A percentile compares a stretch with the other conserved stretches of the same genome.
Evolutionary conservation across 2,113 vertebrate species (phyloP).

Genomic region (Sinocyclocheilus anophthalmus): DNA sequence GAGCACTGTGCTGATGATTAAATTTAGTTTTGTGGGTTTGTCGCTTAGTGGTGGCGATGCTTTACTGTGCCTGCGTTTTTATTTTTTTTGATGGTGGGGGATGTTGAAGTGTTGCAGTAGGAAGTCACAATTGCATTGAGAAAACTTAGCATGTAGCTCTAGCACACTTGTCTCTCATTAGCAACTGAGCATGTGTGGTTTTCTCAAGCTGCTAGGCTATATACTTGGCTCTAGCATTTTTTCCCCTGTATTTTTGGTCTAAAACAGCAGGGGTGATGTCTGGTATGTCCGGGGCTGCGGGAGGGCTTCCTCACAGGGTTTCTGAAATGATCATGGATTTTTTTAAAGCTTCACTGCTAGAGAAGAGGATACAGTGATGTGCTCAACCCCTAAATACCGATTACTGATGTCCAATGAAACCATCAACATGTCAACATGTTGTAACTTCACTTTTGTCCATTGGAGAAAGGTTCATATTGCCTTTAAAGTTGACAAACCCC

Average conservation of each 20-base stretch:
- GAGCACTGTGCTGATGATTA: slow-evolving; percentile 66
- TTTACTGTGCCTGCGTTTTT: slow-evolving; percentile 36
- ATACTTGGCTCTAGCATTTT: slow-evolving; percentile 22
- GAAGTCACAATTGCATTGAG: slow-evolving; percentile 58
- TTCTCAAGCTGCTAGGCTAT: slow-evolving; percentile 54
- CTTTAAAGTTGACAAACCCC: neutral
- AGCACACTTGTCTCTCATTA: slow-evolving; percentile 73
- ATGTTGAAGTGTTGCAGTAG: slow-evolving; percentile 40
- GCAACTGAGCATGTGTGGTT: slow-evolving; percentile 62
- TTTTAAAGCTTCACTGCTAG: slow-evolving; percentile 43
- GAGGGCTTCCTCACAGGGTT: slow-evolving; percentile 38
- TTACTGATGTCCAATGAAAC: slow-evolving; percentile 7
- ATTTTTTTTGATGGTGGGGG: neutral
- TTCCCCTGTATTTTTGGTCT: slow-evolving; percentile 11
- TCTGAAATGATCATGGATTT: slow-evolving; percentile 16
- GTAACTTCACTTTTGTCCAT: neutral
- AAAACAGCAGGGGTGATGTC: slow-evolving; percentile 36
- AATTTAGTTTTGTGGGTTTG: slow-evolving; percentile 71
- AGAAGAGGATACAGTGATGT: slow-evolving; percentile 17
- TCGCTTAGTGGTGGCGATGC: slow-evolving; percentile 51
- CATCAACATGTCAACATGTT: neutral
- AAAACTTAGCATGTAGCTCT: slow-evolving; percentile 67
- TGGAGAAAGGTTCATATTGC: neutral
- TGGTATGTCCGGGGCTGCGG: slow-evolving; percentile 34
- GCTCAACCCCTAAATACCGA: slow-evolving; percentile 17